Evolutionary conservation across 1,140 invertebrate species (phyloP).

Genomic region (Pseudachorutes palmiensis): DNA sequence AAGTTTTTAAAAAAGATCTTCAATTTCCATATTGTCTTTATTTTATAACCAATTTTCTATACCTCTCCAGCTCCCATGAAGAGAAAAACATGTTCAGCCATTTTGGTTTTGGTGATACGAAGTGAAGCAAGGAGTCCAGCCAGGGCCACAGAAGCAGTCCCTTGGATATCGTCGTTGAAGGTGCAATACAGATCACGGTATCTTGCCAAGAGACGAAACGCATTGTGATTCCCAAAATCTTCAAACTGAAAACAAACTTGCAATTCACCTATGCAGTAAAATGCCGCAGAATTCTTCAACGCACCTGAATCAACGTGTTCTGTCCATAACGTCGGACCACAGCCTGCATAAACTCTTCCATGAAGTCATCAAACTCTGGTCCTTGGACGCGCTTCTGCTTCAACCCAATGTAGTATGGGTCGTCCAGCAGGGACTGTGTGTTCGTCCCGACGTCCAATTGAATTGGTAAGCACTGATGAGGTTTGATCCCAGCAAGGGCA

Average conservation of each 20-base stretch:
- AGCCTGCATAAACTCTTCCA: slow-evolving; percentile 96
- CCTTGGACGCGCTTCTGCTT: slow-evolving; percentile 72
- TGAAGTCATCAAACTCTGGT: slow-evolving; percentile 75
- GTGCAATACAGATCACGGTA: slow-evolving; percentile 80
- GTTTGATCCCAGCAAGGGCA: slow-evolving; percentile 82
- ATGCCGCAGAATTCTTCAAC: not conserved
- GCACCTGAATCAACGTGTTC: slow-evolving; percentile 60
- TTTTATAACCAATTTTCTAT: slow-evolving; percentile 30
- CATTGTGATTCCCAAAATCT: slow-evolving; percentile 88
- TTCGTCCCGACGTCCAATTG: slow-evolving; percentile 89
- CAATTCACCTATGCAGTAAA: not conserved
- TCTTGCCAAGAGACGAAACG: slow-evolving; percentile 73
- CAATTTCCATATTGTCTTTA: not conserved
- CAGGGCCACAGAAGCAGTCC: slow-evolving; percentile 66
- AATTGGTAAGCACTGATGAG: slow-evolving; percentile 77
- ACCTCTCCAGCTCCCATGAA: slow-evolving; percentile 90
- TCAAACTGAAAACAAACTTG: slow-evolving; percentile 76
- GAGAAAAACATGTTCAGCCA: slow-evolving; percentile 73
- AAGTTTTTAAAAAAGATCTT: slow-evolving; percentile 3
- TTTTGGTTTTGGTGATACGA: slow-evolving; percentile 61
- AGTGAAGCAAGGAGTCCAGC: slow-evolving; percentile 80
- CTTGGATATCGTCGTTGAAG: slow-evolving; percentile 95
- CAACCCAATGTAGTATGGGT: slow-evolving; percentile 87
- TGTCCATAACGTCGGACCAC: slow-evolving; percentile 72
- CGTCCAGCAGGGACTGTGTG: slow-evolving; percentile 70